Evolutionary conservation across 1,140 invertebrate genomes (phyloP).

Genomic region (Hypsibius dujardini): DNA sequence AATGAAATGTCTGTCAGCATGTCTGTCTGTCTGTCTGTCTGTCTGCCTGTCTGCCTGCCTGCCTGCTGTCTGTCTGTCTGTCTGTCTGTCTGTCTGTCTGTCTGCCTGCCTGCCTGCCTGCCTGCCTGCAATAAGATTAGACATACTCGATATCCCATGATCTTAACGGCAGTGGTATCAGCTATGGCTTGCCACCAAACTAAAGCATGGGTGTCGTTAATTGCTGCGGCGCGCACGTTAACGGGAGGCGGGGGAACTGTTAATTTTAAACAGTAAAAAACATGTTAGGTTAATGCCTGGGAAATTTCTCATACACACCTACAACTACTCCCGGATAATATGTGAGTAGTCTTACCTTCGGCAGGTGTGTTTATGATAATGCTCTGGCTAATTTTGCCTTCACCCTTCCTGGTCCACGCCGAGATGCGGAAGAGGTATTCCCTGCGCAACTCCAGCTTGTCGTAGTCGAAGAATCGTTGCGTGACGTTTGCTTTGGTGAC

Average conservation of each 20-base stretch:
- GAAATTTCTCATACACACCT: neutral
- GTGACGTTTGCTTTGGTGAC: conserved; percentile 62
- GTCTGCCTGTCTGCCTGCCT: too few species aligned
- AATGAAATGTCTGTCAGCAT: too few species aligned
- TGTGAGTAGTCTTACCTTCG: too few species aligned
- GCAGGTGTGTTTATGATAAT: conserved; percentile 5
- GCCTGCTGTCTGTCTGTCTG: too few species aligned
- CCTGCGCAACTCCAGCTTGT: conserved; percentile 12
- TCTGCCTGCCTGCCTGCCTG: too few species aligned
- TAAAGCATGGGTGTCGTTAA: conserved; percentile 6
- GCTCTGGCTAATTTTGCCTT: conserved; percentile 11
- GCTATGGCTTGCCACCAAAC: conserved; percentile 2
- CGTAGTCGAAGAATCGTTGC: conserved; percentile 37
- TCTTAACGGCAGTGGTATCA: neutral
- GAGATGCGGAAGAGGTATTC: conserved; percentile 13
- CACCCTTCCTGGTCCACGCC: conserved; percentile 9
- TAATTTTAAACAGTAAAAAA: neutral
- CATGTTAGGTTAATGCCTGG: neutral
- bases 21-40: too few species aligned
- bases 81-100: too few species aligned
- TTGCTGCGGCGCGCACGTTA: neutral
- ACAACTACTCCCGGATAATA: too few species aligned
- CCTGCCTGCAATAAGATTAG: too few species aligned
- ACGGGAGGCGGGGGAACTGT: conserved; percentile 7
- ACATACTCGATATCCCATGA: neutral